Evolutionary conservation across 2,113 vertebrate genomes (phyloP).

Genomic region (Isurus oxyrinchus): DNA sequence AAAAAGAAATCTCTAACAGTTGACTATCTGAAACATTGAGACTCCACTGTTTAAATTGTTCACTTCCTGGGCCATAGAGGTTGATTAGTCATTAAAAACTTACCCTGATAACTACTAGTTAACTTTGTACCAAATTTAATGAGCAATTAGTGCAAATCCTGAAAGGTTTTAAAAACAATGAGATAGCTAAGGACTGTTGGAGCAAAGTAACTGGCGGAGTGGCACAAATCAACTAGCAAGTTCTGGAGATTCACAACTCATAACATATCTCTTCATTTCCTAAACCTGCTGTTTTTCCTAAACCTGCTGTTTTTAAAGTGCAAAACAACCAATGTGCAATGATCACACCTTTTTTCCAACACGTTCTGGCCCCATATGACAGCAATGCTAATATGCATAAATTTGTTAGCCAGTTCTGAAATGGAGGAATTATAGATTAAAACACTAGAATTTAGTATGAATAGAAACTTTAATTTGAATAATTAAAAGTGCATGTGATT

Average conservation of each 20-base stretch:
- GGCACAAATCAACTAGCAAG: not conserved
- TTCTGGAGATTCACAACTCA: not conserved
- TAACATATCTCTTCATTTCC: not conserved
- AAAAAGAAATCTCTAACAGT: too few species aligned
- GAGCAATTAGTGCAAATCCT: not conserved
- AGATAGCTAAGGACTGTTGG: too few species aligned
- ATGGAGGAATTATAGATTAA: not conserved
- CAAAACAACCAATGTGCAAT: not conserved
- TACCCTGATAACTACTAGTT: not conserved
- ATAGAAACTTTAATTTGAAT: not conserved
- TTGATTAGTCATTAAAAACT: not conserved
- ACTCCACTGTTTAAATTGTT: not conserved
- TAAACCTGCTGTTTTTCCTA: not conserved
- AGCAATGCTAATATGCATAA: not conserved
- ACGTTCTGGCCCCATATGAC: not conserved
- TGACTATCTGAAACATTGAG: not conserved
- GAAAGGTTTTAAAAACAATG: not conserved
- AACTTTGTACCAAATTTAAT: not conserved
- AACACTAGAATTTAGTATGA: not conserved
- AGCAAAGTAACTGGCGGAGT: not conserved
- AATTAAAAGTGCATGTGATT: not conserved
- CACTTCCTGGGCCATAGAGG: not conserved
- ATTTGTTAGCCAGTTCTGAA: not conserved
- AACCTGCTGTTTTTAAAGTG: not conserved
- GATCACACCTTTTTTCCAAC: not conserved